phyloP scores from a whole-genome alignment of 2,797 vertebrate genomes.

The Phoeniculus purpureus region DNA sequence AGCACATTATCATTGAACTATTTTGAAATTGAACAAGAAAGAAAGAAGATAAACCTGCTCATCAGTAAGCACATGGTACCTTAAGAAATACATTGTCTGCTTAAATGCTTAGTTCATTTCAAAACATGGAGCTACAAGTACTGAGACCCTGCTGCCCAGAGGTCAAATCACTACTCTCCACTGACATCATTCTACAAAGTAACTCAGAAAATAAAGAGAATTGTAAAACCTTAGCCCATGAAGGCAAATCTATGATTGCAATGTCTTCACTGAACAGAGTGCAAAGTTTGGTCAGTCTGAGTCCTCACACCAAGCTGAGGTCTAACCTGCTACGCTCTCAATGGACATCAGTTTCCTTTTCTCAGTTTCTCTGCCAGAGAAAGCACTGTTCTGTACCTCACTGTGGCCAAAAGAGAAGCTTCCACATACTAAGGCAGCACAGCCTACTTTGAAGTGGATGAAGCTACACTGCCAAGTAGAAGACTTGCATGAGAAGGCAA shows the following conservation, averaged over 20 bases:
- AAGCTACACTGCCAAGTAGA: background rate
- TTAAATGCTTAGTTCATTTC: background rate
- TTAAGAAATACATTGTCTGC: background rate
- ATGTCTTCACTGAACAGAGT: background rate
- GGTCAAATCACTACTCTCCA: background rate
- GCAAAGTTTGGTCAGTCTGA: background rate
- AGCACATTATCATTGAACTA: background rate
- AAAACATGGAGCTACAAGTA: background rate
- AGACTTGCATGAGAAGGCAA: background rate
- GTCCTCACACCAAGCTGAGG: background rate
- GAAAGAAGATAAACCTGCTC: background rate
- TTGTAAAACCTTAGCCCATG: background rate
- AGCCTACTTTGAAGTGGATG: accelerated
- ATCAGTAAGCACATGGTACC: accelerated
- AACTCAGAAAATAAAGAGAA: background rate
- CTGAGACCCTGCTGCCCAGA: background rate
- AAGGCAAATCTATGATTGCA: background rate
- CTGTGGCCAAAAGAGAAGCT: background rate
- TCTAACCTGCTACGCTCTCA: background rate
- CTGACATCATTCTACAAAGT: background rate
- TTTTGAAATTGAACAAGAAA: background rate
- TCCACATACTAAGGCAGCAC: background rate
- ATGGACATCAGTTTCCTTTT: background rate
- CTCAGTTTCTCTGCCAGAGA: background rate
- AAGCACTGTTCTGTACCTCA: background rate